These are phyloP conservation scores for Proterorhinus semilunaris DNA, from an alignment of 2,113 vertebrate species.

Conservation along the genomic window DNA sequence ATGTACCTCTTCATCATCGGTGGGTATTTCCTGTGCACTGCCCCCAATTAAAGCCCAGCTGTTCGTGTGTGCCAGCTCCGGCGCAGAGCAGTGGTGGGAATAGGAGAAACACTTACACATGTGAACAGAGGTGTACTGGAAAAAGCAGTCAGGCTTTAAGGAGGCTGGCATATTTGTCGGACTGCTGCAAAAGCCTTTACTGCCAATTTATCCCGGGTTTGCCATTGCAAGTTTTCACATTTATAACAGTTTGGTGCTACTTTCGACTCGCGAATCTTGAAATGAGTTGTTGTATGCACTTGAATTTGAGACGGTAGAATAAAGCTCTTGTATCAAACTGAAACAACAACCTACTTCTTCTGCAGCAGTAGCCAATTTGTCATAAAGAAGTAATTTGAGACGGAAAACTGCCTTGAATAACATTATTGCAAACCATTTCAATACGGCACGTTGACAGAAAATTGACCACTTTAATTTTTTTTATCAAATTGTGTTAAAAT, in stretches of 20 bases:
- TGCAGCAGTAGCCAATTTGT: too few species aligned
- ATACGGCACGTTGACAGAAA: too few species aligned
- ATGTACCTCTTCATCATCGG: constrained; percentile 65
- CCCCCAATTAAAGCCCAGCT: constrained; percentile 66
- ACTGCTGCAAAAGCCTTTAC: neutral
- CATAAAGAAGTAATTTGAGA: too few species aligned
- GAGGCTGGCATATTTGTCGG: neutral
- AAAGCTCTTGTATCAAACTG: too few species aligned
- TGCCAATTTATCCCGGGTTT: neutral
- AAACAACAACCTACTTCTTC: too few species aligned
- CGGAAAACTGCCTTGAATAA: too few species aligned
- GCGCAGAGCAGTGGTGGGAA: constrained; percentile 13
- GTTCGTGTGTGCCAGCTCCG: constrained; percentile 49
- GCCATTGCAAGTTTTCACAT: neutral
- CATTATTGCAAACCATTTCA: too few species aligned
- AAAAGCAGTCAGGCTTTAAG: neutral
- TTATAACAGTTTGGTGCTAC: neutral
- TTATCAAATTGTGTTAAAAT: too few species aligned
- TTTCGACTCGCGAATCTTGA: neutral
- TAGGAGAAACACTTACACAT: constrained; percentile 18
- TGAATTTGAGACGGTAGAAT: neutral
- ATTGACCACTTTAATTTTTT: too few species aligned
- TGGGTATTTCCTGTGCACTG: constrained; percentile 74
- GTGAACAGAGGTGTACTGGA: neutral
- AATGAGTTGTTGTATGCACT: neutral